Evolutionary conservation across 2,888 invertebrate genomes (phyloP), one percentile per base, ranked within the genome.

Genomic region (Aleiodes testaceus): DNA sequence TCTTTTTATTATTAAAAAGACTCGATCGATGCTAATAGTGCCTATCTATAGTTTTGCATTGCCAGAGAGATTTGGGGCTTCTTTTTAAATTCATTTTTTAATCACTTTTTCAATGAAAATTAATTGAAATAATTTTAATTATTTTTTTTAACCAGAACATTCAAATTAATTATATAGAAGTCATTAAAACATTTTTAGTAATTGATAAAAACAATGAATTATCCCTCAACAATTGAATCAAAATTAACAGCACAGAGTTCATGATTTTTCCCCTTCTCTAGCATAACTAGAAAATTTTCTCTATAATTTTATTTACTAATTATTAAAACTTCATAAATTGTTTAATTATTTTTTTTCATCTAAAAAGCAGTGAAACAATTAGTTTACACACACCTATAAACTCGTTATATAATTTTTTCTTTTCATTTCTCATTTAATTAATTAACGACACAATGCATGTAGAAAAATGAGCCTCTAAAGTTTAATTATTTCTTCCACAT

Each of bases 391-490:
- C 45, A 45, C 20, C 44, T 63, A 45, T 63, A 63, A 63, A 16
- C 18, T 44, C 14, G 44, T 45, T 44, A 63, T 63, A 20, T 52
- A 44, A 44, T 63, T 63, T 44, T 26, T 26, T 26, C 5, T 26
- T 45, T 36, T 11, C 36, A 36, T 36, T 36, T 55, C 20, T 22
- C 26, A 55, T 22, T 45, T 55, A 67, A 50, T 44, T 53, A 45
- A 49, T 77, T 81, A 81, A 85, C 83, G 84, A 86, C 81, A 83
- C 81, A 83, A 86, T 84, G 86, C 82, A 82, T 84, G 86, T 87
- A 87, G 87, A 86, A 87, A 87, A 87, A 85, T 86, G 86, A 86
- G 85, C 84, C 81, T 83, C 80, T 83, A 75, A 81, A 45, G 14
- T 59, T 61, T 82, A 5, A 6, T 36, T 36, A 9, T 36, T 36